These are phyloP conservation scores for Penaeus indicus DNA, from an alignment of 1,140 invertebrate genomes.

Conservation along the genomic window DNA sequence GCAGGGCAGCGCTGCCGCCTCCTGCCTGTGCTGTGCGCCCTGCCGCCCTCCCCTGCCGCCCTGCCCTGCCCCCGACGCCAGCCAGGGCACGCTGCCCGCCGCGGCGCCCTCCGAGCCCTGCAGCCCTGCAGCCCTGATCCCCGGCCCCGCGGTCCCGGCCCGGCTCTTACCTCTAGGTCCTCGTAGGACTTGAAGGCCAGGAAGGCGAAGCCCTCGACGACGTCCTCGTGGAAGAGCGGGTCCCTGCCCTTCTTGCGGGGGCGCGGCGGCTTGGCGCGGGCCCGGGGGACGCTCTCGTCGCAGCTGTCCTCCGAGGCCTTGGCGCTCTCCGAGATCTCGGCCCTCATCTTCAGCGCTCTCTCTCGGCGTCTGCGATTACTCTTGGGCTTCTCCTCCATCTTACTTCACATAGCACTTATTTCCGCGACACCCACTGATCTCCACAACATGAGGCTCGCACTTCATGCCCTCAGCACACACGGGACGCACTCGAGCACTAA, in stretches of 20 bases:
- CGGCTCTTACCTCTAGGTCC: constrained; percentile 53
- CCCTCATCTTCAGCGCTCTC: constrained; percentile 61
- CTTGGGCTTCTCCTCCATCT: constrained; percentile 60
- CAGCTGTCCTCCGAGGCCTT: constrained; percentile 60
- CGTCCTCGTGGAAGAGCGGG: constrained; percentile 62
- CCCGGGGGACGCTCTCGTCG: constrained; percentile 54
- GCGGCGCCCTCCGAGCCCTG: neutral
- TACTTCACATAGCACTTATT: constrained; percentile 60
- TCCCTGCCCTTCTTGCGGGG: constrained; percentile 58
- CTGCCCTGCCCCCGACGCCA: neutral
- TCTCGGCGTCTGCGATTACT: constrained; percentile 63
- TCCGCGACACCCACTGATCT: constrained; percentile 58
- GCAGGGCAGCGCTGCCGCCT: neutral
- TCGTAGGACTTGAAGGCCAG: constrained; percentile 64
- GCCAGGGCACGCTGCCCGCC: neutral
- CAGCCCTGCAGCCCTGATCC: neutral
- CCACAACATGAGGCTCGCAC: constrained; percentile 54
- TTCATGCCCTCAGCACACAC: constrained; percentile 58
- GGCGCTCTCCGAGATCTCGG: constrained; percentile 59
- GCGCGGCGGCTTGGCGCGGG: constrained; percentile 57
- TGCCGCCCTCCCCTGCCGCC: neutral
- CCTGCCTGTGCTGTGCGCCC: neutral
- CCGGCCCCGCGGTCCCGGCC: too few species aligned
- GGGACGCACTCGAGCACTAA: constrained; percentile 53
- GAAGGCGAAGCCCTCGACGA: constrained; percentile 65